Conservation (phyloP, 2,888 invertebrate species). For the Polietes domitor region DNA sequence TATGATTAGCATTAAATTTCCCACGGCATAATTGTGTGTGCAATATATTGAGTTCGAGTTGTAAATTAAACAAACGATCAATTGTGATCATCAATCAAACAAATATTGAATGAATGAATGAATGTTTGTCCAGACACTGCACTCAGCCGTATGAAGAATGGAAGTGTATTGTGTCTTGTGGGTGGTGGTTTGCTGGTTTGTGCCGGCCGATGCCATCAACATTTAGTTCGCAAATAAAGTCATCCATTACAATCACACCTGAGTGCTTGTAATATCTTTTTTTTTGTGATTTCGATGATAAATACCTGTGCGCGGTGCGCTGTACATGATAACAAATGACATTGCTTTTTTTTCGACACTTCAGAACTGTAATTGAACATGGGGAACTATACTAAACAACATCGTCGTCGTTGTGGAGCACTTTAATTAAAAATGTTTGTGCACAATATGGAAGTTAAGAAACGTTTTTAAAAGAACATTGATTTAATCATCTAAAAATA, state of each 20-base stretch:
- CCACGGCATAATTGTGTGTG: slow-evolving; percentile 56
- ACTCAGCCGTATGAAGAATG: background rate
- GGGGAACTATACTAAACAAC: too few relatives aligned
- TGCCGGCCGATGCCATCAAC: background rate
- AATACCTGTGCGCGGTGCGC: background rate
- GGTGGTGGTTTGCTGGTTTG: background rate
- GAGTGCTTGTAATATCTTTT: background rate
- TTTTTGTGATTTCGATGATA: background rate
- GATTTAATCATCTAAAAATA: too few relatives aligned
- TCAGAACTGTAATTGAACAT: too few relatives aligned
- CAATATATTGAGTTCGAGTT: slow-evolving; percentile 44
- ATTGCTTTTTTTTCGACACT: too few relatives aligned
- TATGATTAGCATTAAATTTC: slow-evolving; percentile 54
- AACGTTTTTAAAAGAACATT: too few relatives aligned
- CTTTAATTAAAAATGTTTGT: too few relatives aligned
- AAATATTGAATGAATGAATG: slow-evolving; percentile 28
- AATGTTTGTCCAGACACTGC: slow-evolving; percentile 17
- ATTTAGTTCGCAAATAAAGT: background rate
- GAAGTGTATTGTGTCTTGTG: background rate
- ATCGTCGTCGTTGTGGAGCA: too few relatives aligned
- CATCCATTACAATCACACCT: background rate
- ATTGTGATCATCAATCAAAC: slow-evolving; percentile 55
- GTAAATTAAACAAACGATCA: slow-evolving; percentile 55
- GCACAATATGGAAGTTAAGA: too few relatives aligned
- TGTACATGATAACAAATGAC: background rate